A percentile compares a stretch with the other conserved stretches of the same genome.
phyloP scores from a whole-genome alignment of 2,113 vertebrate genomes.

The Mastomys natalensis region DNA sequence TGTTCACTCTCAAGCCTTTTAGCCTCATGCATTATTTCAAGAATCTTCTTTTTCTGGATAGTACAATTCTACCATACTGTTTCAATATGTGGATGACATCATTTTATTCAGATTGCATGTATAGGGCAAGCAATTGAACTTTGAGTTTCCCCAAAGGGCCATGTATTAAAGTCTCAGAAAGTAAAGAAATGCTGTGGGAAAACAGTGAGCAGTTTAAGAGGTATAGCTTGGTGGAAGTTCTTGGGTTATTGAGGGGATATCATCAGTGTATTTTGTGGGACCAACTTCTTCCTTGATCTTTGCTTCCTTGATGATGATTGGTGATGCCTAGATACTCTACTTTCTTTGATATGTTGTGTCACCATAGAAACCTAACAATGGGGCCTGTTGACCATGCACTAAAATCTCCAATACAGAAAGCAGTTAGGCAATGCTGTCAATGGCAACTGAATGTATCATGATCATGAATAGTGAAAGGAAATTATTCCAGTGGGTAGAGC shows the following conservation, averaged over 20 bases:
- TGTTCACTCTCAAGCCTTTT: background rate
- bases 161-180: background rate
- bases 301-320: background rate
- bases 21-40: background rate
- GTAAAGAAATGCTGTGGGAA: background rate
- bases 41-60: background rate
- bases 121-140: background rate
- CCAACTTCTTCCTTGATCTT: background rate
- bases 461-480: background rate
- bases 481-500: background rate
- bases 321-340: background rate
- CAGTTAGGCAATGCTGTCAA: background rate
- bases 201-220: background rate
- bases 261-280: no score
- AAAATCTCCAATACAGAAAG: background rate
- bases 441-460: background rate
- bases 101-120: background rate
- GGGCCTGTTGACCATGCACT: background rate
- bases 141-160: background rate
- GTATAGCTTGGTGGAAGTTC: background rate
- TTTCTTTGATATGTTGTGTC: background rate
- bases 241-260: background rate
- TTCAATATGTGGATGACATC: conserved; percentile 8
- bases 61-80: background rate
- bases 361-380: background rate